Evolutionary conservation across 2,113 vertebrate species (phyloP).

Genomic region (Gallinago media): DNA sequence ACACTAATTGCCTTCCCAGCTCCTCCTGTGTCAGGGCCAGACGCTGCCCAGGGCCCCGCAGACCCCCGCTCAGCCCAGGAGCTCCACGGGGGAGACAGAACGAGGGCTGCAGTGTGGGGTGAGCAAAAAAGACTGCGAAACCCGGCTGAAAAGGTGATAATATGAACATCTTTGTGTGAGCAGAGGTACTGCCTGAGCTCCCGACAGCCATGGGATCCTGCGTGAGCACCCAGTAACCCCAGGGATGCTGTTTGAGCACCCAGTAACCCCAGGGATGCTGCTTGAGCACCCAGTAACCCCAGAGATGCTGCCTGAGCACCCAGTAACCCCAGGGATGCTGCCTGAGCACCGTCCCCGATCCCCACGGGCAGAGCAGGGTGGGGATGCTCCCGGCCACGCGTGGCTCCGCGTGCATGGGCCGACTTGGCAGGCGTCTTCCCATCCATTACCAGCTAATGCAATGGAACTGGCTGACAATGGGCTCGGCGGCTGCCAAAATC

Average conservation of each 20-base stretch:
- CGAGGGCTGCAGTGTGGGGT: background rate
- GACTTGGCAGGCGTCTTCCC: background rate
- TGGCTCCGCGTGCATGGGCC: background rate
- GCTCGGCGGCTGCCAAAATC: conserved; percentile 54
- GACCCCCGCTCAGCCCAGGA: background rate
- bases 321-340: background rate
- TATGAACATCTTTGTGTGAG: accelerated
- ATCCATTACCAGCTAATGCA: conserved; percentile 46
- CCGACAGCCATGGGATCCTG: background rate
- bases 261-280: background rate
- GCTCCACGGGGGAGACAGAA: background rate
- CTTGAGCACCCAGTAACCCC: background rate
- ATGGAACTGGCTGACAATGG: conserved; percentile 67
- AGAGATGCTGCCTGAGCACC: background rate
- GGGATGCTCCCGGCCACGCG: background rate
- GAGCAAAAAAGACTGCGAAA: accelerated
- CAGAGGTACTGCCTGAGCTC: background rate
- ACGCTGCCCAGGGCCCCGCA: background rate
- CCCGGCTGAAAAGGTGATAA: accelerated
- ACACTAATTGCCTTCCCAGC: background rate
- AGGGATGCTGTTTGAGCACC: background rate
- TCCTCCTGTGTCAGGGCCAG: background rate
- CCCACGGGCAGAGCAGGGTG: background rate
- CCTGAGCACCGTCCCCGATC: background rate
- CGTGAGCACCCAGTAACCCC: background rate